A percentile compares a stretch with the other conserved stretches of the same genome.
Evolutionary conservation across 2,113 vertebrate genomes (phyloP).

Genomic region (Clarias gariepinus): DNA sequence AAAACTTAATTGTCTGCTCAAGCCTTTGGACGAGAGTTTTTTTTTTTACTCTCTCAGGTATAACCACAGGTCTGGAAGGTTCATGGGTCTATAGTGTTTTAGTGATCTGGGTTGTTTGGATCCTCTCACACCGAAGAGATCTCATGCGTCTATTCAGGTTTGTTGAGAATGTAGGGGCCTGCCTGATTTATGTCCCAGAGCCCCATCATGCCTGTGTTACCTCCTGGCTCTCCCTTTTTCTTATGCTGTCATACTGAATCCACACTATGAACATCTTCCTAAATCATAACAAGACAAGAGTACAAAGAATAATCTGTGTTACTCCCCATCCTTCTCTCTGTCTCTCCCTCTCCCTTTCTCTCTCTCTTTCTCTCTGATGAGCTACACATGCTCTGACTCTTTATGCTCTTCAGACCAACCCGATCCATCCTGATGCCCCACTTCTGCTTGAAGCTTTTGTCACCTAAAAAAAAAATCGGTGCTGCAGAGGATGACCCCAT

Average conservation of each 20-base stretch:
- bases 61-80: not conserved
- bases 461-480: not conserved
- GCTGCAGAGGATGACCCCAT: not conserved
- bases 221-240: not conserved
- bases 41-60: not conserved
- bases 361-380: not conserved
- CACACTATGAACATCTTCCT: not conserved
- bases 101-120: not conserved
- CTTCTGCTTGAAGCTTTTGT: not conserved
- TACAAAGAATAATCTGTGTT: not conserved
- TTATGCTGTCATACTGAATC: not conserved
- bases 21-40: not conserved
- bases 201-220: not conserved
- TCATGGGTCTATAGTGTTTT: not conserved
- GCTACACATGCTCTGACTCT: not conserved
- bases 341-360: not conserved
- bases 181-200: not conserved
- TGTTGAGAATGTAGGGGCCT: not conserved
- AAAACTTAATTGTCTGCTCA: not conserved
- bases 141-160: not conserved
- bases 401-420: not conserved
- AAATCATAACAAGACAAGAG: not conserved
- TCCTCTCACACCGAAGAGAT: not conserved
- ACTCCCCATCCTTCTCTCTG: too few species aligned
- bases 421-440: not conserved